Percentiles rank a stretch among this genome's conserved stretches.
These are phyloP conservation scores for Ceratoteleas bidentatus DNA, from an alignment of 1,140 invertebrate genomes.

Conservation along the genomic window DNA sequence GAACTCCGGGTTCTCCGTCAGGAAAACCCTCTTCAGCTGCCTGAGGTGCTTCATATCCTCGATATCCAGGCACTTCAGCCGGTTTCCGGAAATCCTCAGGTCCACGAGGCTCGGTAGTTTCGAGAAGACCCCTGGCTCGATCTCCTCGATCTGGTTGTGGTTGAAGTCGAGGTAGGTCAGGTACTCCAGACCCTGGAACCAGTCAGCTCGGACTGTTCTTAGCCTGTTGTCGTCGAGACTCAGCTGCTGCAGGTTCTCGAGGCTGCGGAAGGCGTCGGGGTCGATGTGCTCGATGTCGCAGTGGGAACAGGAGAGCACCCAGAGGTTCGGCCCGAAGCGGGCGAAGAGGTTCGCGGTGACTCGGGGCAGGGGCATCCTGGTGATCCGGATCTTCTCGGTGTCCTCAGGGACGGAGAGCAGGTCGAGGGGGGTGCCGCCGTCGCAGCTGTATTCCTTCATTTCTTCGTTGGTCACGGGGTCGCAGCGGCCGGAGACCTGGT, in stretches of 20 bases:
- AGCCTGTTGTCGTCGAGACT: constrained; percentile 74
- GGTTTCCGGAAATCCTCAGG: constrained; percentile 76
- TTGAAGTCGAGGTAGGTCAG: constrained; percentile 77
- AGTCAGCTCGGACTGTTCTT: constrained; percentile 62
- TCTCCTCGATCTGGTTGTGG: constrained; percentile 73
- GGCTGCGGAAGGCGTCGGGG: constrained; percentile 65
- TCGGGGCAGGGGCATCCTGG: constrained; percentile 64
- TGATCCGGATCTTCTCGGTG: constrained; percentile 73
- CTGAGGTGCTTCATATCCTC: constrained; percentile 65
- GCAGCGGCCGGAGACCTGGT: constrained; percentile 64
- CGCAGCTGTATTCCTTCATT: constrained; percentile 74
- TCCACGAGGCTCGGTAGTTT: constrained; percentile 71
- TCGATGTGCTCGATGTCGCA: constrained; percentile 75
- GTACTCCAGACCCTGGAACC: constrained; percentile 71
- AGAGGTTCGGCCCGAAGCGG: constrained; percentile 71
- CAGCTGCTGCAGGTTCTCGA: constrained; percentile 74
- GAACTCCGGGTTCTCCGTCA: constrained; percentile 74
- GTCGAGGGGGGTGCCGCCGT: constrained; percentile 68
- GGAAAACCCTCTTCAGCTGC: constrained; percentile 72
- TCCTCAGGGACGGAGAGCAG: constrained; percentile 65
- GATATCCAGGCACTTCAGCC: constrained; percentile 73
- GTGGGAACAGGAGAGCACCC: constrained; percentile 73
- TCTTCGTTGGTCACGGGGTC: constrained; percentile 67
- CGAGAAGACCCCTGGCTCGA: constrained; percentile 72
- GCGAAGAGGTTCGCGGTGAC: constrained; percentile 69